Conservation (phyloP, 2,888 invertebrate species). For the Noctua pronuba region DNA sequence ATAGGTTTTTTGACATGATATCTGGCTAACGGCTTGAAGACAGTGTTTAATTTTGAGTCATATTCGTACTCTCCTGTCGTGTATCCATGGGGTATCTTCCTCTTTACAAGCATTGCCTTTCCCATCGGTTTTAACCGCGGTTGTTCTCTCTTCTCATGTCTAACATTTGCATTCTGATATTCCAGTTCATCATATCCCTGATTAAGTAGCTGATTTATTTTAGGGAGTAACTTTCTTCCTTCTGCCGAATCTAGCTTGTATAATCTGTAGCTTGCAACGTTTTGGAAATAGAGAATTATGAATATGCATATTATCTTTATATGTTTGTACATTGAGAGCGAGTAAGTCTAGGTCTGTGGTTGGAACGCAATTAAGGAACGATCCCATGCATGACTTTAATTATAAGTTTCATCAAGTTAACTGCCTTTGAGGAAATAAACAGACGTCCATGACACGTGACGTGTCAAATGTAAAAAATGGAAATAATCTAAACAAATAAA, state of each 20-base stretch:
- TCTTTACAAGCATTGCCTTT: conserved; percentile 57
- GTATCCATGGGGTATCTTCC: conserved; percentile 66
- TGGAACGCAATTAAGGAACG: conserved; percentile 30
- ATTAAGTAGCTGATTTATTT: conserved; percentile 14
- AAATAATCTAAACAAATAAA: not conserved
- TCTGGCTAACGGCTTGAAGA: conserved; percentile 68
- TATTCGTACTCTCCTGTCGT: conserved; percentile 56
- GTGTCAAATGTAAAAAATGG: not conserved
- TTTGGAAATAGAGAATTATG: conserved; percentile 40
- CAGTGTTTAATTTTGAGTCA: conserved; percentile 60
- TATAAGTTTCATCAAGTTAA: conserved; percentile 24
- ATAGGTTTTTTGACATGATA: conserved; percentile 62
- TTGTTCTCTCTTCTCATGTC: not conserved
- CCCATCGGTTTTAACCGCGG: conserved; percentile 3
- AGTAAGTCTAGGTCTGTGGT: conserved; percentile 10
- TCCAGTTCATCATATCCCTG: not conserved
- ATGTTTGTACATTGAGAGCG: conserved; percentile 40
- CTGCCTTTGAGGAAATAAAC: conserved; percentile 24
- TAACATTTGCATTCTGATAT: not conserved
- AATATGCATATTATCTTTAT: conserved; percentile 51
- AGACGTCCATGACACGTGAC: conserved; percentile 3
- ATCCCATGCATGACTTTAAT: conserved; percentile 48
- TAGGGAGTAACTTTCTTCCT: not conserved
- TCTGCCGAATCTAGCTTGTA: conserved; percentile 17
- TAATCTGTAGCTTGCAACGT: conserved; percentile 21